These are phyloP conservation scores for Ypsolopha sequella DNA, from an alignment of 2,888 invertebrate species.

Conservation along the genomic window DNA sequence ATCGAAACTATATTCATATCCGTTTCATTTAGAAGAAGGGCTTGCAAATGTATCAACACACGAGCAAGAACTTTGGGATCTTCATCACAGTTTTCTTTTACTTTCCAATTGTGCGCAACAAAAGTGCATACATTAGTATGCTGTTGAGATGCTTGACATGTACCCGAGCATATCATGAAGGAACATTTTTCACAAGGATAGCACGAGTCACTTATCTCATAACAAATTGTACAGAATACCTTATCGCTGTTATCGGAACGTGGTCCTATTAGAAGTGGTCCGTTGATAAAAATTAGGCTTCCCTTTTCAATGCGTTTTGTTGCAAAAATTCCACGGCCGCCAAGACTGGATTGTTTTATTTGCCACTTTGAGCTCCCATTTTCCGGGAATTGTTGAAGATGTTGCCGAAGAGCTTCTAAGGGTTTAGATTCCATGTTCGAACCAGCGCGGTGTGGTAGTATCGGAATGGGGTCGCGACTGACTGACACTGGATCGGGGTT, in stretches of 20 bases:
- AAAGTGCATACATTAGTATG: constrained; percentile 75
- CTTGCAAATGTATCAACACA: constrained; percentile 36
- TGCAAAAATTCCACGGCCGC: constrained; percentile 81
- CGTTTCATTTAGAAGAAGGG: constrained; percentile 33
- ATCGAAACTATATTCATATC: constrained; percentile 50
- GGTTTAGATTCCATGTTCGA: constrained; percentile 8
- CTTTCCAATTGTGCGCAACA: constrained; percentile 61
- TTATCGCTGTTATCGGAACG: constrained; percentile 63
- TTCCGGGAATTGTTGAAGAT: too few species aligned
- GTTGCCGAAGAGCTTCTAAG: not conserved
- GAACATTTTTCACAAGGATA: constrained; percentile 73
- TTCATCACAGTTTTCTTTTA: constrained; percentile 19
- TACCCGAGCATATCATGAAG: constrained; percentile 73
- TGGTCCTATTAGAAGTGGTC: constrained; percentile 76
- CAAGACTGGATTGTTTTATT: constrained; percentile 68
- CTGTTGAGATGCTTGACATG: constrained; percentile 64
- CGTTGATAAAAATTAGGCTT: constrained; percentile 76
- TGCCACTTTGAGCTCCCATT: constrained; percentile 44
- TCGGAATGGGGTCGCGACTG: constrained; percentile 29
- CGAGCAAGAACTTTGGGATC: constrained; percentile 20
- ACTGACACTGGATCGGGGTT: constrained; percentile 29
- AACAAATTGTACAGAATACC: constrained; percentile 74
- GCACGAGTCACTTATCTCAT: constrained; percentile 42
- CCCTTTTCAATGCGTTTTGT: constrained; percentile 71
- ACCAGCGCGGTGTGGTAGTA: constrained; percentile 10